These are phyloP conservation scores for Apis florea DNA, from an alignment of 1,140 invertebrate species.

Conservation along the genomic window DNA sequence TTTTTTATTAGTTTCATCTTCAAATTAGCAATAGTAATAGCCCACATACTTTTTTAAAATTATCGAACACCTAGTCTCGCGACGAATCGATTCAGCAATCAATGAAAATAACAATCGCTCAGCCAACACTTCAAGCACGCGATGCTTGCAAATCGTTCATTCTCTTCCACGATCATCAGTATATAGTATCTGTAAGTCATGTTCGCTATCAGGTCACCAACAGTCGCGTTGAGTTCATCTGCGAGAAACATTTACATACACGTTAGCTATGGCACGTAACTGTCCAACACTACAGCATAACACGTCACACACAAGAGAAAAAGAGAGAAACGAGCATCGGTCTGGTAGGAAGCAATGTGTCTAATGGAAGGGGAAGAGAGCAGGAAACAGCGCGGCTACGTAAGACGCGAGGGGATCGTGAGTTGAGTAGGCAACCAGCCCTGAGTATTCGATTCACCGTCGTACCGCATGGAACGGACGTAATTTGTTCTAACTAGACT, in stretches of 20 bases:
- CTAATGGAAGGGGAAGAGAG: slow-evolving; percentile 53
- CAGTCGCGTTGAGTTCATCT: slow-evolving; percentile 8
- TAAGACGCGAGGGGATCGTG: slow-evolving; percentile 67
- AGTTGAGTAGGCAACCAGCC: slow-evolving; percentile 58
- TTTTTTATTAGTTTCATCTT: too few relatives aligned
- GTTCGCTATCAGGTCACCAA: slow-evolving; percentile 5
- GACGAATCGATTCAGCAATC: slow-evolving; percentile 16
- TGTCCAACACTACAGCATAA: background rate
- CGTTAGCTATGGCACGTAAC: background rate
- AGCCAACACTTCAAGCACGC: background rate
- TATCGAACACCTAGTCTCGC: background rate
- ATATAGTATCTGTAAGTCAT: background rate
- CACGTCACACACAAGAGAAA: slow-evolving; percentile 22
- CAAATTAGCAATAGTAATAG: background rate
- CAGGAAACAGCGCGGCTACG: slow-evolving; percentile 61
- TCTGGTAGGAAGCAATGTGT: slow-evolving; percentile 34
- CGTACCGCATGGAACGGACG: slow-evolving; percentile 57
- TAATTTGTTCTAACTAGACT: background rate
- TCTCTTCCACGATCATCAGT: background rate
- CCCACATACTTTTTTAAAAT: background rate
- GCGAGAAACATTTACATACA: slow-evolving; percentile 1
- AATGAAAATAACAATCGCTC: background rate
- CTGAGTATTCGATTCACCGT: slow-evolving; percentile 67
- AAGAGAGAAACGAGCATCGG: slow-evolving; percentile 35
- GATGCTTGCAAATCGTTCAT: slow-evolving; percentile 26